Evolutionary conservation across 1,140 invertebrate genomes (phyloP).

Genomic region (Aphelinus certus): DNA sequence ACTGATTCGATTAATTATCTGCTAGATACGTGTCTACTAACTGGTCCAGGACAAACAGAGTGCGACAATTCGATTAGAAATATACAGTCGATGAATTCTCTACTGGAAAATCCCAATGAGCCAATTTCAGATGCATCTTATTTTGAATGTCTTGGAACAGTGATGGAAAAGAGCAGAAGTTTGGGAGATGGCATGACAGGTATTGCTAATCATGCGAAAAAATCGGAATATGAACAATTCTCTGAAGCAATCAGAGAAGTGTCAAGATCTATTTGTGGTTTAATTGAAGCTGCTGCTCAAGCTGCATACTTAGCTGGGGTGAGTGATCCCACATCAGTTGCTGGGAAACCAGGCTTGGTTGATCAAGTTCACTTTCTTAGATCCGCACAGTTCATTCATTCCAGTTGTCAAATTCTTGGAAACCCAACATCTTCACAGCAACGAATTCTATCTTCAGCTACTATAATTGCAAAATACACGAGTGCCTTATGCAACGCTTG

Average conservation of each 20-base stretch:
- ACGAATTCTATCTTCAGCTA: conserved; percentile 88
- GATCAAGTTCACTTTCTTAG: conserved; percentile 90
- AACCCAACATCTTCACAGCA: conserved; percentile 83
- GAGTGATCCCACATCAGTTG: conserved; percentile 89
- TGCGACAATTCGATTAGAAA: conserved; percentile 96
- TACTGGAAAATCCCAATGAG: conserved; percentile 88
- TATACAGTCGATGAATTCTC: conserved; percentile 84
- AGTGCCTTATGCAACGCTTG: conserved; percentile 95
- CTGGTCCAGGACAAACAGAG: conserved; percentile 90
- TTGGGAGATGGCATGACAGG: conserved; percentile 92
- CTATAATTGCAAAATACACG: conserved; percentile 95
- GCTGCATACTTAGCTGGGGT: conserved; percentile 94
- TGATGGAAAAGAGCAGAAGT: conserved; percentile 93
- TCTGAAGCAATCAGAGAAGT: conserved; percentile 86
- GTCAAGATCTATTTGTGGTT: conserved; percentile 86
- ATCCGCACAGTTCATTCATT: conserved; percentile 88
- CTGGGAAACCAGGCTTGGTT: conserved; percentile 89
- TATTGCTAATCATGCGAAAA: conserved; percentile 91
- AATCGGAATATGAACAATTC: conserved; percentile 87
- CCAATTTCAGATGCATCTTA: conserved; percentile 90
- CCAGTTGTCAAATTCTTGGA: conserved; percentile 83
- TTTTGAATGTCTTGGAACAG: conserved; percentile 93
- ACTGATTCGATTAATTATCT: conserved; percentile 94
- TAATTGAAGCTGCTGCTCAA: conserved; percentile 94
- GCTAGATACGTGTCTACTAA: conserved; percentile 78